Base-by-base conservation (phyloP, 2,797 vertebrate genomes). In the Bucorvus abyssinicus region DNA sequence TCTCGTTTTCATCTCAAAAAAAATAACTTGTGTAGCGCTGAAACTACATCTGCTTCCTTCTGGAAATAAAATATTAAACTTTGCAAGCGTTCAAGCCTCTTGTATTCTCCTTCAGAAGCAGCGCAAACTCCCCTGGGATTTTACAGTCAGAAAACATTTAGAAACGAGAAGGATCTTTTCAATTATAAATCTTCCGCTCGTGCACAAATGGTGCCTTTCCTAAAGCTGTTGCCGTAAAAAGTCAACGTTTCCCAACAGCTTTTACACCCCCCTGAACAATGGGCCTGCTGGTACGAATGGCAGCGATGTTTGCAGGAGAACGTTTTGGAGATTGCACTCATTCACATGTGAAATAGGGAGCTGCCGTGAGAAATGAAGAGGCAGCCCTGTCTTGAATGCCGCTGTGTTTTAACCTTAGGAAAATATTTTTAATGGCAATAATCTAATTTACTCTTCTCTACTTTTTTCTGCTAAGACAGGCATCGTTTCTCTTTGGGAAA, bases 271-370 rank as follows among this genome's bases (percentile, higher is more conserved):
- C 77, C 71, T 49, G 57, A 84, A 84, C 91, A 91, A 93, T 57
- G 56, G 87, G 47, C 74, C 78, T 32, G 55, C 77, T 44, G 85
- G 22, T 75, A 50, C 1, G 45, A 86, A 12, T 22, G 55, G 77
- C 85, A 63, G 79, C 61, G n/a, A 67, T 64, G 73, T 86, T 90
- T 88, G 38, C 67, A 59, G 82, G 92, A 57, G 69, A 87, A 82
- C 73, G 22, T 47, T 92, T 4, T n/a, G 76, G 69, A 86, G 63
- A 83, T 89, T 82, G 91, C 87, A 85, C 71, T 86, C 82, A 50
- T 52, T 94, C 92, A 78, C 52, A 77, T 91, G 94, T 96, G 94
- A 93, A 95, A 94, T 92, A 53, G 71, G 78, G 50, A 90, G 12
- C 61, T 5, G 63, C 40, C 91, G 59, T 5, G 13, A 68, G 82